phyloP scores from a whole-genome alignment of 1,140 invertebrate species.

The Brachionus manjavacas region DNA sequence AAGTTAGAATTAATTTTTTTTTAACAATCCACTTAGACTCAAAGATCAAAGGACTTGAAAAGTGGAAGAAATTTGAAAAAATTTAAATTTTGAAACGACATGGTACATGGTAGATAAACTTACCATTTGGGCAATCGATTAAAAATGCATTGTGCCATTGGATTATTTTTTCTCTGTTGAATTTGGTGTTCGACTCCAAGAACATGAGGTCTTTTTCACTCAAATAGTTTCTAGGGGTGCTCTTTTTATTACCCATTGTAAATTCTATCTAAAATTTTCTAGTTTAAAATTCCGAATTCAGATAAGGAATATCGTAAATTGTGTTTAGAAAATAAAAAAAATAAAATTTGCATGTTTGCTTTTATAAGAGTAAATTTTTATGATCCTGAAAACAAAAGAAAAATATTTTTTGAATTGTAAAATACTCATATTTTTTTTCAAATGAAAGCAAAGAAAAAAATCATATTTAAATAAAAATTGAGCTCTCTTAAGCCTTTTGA shows the following conservation, averaged over 20 bases:
- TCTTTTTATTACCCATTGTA: conserved; percentile 40
- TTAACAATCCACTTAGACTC: too few relatives aligned
- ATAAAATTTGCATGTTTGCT: neutral
- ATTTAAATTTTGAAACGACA: neutral
- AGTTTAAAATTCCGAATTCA: neutral
- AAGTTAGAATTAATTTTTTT: too few relatives aligned
- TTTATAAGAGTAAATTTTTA: neutral
- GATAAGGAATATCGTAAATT: neutral
- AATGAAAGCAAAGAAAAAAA: neutral
- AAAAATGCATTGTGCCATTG: conserved; percentile 42
- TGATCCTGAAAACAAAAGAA: neutral
- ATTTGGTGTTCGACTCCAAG: conserved; percentile 37
- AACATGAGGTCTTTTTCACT: conserved; percentile 41
- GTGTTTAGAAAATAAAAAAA: neutral
- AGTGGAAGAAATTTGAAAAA: neutral
- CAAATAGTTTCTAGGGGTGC: conserved; percentile 21
- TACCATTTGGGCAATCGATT: conserved; percentile 38
- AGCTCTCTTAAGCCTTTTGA: neutral
- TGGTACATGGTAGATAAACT: too few relatives aligned
- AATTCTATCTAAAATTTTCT: neutral
- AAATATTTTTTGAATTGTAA: neutral
- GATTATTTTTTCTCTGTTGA: conserved; percentile 33
- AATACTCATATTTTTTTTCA: neutral
- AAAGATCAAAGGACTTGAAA: too few relatives aligned
- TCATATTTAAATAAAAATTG: neutral